A percentile compares a stretch with the other conserved stretches of the same genome.
Evolutionary conservation across 2,113 vertebrate genomes (phyloP).

Genomic region (Myrmecophaga tridactyla): DNA sequence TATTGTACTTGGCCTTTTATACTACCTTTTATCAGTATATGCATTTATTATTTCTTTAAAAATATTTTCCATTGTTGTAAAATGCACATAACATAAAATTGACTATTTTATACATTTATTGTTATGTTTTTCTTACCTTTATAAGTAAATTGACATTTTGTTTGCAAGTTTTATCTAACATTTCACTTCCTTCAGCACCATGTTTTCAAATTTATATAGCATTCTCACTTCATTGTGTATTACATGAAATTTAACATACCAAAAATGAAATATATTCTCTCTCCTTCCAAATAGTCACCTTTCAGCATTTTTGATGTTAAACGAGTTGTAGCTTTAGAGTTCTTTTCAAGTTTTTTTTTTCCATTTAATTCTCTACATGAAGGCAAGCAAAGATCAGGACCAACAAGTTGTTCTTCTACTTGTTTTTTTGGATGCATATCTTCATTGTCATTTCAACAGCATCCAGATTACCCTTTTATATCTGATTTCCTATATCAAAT

Average conservation of each 20-base stretch:
- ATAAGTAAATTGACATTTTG: slow-evolving; percentile 11
- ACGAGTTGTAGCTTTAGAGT: not conserved
- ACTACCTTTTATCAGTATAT: not conserved
- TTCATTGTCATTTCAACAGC: slow-evolving; percentile 4
- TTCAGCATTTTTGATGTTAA: not conserved
- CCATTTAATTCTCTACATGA: not conserved
- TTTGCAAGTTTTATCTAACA: too few species aligned
- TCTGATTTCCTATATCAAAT: not conserved
- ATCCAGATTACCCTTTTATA: not conserved
- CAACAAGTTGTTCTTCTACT: not conserved
- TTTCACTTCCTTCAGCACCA: too few species aligned
- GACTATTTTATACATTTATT: not conserved
- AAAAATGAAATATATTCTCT: too few species aligned
- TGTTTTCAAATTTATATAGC: too few species aligned
- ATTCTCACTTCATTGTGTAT: too few species aligned
- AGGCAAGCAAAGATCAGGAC: not conserved
- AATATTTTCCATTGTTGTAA: not conserved
- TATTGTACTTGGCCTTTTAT: not conserved
- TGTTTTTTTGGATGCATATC: slow-evolving; percentile 2
- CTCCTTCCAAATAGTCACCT: too few species aligned
- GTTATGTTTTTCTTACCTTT: not conserved
- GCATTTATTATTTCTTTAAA: not conserved
- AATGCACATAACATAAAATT: not conserved
- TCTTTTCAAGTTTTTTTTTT: not conserved
- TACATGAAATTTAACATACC: too few species aligned